Conservation (phyloP, 2,888 invertebrate species). For the Drosophila flavopinicola region DNA sequence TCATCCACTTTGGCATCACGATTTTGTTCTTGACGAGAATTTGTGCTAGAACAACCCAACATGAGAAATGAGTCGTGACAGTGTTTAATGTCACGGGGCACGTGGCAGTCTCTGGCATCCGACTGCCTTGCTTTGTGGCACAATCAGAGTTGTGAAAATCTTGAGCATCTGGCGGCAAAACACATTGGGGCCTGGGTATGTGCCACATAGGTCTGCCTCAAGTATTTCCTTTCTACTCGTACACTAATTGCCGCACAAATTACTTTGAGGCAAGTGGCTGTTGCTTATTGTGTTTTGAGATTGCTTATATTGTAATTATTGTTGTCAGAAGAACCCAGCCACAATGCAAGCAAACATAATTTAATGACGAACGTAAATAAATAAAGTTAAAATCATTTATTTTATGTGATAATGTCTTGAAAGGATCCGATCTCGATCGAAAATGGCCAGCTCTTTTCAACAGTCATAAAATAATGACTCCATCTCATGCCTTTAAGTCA, state of each 20-base stretch:
- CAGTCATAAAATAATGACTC: neutral
- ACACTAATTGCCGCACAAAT: slow-evolving; percentile 71
- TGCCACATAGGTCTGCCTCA: slow-evolving; percentile 28
- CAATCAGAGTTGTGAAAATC: slow-evolving; percentile 34
- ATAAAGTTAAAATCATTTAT: neutral
- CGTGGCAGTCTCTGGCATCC: slow-evolving; percentile 22
- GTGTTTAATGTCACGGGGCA: slow-evolving; percentile 21
- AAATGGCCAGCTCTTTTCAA: neutral
- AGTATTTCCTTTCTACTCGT: slow-evolving; percentile 50
- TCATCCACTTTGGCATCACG: neutral
- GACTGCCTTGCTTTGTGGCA: slow-evolving; percentile 13
- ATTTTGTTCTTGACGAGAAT: neutral
- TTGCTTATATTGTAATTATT: slow-evolving; percentile 47
- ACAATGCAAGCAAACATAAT: slow-evolving; percentile 13
- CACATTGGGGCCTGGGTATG: slow-evolving; percentile 10
- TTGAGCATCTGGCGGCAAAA: slow-evolving; percentile 15
- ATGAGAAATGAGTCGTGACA: slow-evolving; percentile 12
- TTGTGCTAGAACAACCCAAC: neutral
- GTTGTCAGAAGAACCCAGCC: slow-evolving; percentile 10
- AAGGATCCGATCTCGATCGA: no score
- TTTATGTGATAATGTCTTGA: no score
- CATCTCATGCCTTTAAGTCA: neutral
- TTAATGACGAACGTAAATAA: neutral
- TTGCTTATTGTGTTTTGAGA: slow-evolving; percentile 49
- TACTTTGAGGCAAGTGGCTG: slow-evolving; percentile 61